Percentiles rank a stretch among this genome's conserved stretches.
phyloP scores from a whole-genome alignment of 2,113 vertebrate genomes.

The Catharus minimus region DNA sequence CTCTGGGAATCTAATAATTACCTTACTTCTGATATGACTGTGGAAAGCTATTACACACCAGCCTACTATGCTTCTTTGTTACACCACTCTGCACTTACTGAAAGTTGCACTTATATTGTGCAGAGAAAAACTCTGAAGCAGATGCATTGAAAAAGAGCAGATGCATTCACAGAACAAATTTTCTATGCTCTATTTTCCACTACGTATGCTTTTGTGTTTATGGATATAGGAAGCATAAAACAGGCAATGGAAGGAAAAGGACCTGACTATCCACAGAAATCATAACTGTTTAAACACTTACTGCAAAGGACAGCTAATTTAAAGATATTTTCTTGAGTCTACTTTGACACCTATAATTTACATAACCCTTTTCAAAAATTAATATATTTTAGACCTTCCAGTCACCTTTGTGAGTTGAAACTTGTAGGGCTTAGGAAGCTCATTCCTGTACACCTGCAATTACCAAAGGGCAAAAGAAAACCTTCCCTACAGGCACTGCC shows the following conservation, averaged over 20 bases:
- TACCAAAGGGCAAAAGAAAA: background rate
- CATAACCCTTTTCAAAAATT: background rate
- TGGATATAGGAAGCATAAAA: background rate
- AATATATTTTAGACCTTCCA: background rate
- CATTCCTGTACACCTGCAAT: background rate
- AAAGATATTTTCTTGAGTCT: background rate
- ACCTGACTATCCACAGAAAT: background rate
- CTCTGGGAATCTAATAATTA: constrained; percentile 60
- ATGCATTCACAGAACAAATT: constrained; percentile 27
- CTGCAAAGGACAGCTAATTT: background rate
- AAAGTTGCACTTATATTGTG: constrained; percentile 11
- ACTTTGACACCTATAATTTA: background rate
- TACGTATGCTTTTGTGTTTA: background rate
- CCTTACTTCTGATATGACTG: constrained; percentile 18
- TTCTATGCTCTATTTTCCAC: constrained; percentile 33
- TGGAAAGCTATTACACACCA: constrained; percentile 26
- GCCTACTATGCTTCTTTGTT: background rate
- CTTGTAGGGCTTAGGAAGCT: background rate
- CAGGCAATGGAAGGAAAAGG: background rate
- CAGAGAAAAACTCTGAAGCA: constrained; percentile 36
- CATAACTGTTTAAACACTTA: background rate
- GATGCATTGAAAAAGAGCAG: constrained; percentile 33
- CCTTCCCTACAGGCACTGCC: background rate
- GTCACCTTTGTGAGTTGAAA: background rate
- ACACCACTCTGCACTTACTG: background rate